Percentiles rank a stretch among this genome's conserved stretches.
These are phyloP conservation scores for Ursus arctos DNA, from an alignment of 2,113 vertebrate genomes.

Conservation along the genomic window DNA sequence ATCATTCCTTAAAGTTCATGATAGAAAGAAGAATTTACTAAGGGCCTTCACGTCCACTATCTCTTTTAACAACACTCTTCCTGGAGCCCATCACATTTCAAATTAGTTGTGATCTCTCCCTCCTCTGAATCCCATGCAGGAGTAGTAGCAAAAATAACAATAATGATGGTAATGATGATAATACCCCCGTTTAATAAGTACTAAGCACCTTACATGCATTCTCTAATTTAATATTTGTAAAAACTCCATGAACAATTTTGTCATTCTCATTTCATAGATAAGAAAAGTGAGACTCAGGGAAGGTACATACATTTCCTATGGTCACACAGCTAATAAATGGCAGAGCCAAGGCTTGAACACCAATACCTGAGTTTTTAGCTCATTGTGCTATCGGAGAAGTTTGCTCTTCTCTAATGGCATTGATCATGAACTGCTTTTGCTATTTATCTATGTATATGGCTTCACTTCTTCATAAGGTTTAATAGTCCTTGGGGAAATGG, in stretches of 20 bases:
- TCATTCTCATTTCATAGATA: background rate
- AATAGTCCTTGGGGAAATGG: background rate
- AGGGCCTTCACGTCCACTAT: background rate
- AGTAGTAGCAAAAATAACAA: background rate
- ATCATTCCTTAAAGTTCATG: background rate
- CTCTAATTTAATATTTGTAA: background rate
- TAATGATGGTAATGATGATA: background rate
- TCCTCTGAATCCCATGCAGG: background rate
- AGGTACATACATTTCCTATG: background rate
- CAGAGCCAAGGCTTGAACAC: background rate
- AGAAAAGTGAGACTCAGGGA: background rate
- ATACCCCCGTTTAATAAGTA: background rate
- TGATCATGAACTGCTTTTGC: background rate
- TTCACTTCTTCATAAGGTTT: background rate
- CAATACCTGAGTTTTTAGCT: background rate
- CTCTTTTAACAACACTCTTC: background rate
- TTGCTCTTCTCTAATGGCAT: background rate
- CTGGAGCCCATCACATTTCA: background rate
- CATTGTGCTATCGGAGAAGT: background rate
- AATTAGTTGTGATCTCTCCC: background rate
- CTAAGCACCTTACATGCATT: background rate
- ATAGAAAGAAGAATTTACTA: background rate
- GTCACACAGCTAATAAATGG: background rate
- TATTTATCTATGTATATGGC: background rate
- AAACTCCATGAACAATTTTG: background rate